phyloP scores from a whole-genome alignment of 2,113 vertebrate species.

The Vicugna pacos region DNA sequence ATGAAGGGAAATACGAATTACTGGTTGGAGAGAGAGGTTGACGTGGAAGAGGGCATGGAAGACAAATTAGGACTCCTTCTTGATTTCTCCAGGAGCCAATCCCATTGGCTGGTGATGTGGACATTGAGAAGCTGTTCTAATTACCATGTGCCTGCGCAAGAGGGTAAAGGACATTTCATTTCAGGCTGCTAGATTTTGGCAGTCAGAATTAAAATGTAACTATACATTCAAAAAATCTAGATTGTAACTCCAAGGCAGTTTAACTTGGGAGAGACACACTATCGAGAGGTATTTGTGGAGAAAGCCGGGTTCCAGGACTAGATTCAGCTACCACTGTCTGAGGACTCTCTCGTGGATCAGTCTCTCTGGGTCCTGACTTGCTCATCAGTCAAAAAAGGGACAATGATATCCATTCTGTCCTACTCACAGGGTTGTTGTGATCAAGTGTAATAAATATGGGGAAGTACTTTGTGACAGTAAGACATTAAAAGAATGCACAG shows the following conservation, averaged over 20 bases:
- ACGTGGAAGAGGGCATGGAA: background rate
- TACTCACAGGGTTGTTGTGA: background rate
- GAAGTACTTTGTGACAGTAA: background rate
- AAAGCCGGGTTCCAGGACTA: background rate
- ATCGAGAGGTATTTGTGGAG: background rate
- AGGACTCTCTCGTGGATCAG: background rate
- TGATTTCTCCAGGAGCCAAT: background rate
- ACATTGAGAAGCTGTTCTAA: background rate
- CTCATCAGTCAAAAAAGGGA: background rate
- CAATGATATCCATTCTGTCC: background rate
- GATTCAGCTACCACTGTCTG: too few relatives aligned
- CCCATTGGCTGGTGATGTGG: background rate
- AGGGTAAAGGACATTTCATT: background rate
- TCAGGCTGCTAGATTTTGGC: background rate
- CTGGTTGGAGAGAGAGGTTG: background rate
- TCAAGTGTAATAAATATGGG: background rate
- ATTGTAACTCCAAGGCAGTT: background rate
- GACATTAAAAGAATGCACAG: background rate
- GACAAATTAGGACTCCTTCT: background rate
- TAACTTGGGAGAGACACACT: background rate
- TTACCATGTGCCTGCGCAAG: background rate
- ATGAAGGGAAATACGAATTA: background rate
- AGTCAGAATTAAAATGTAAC: background rate
- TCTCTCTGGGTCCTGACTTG: background rate
- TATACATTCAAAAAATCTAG: background rate